A percentile compares a stretch with the other conserved stretches of the same genome.
These are phyloP conservation scores for Notiomystis cincta DNA, from an alignment of 2,113 vertebrate species.

Conservation along the genomic window DNA sequence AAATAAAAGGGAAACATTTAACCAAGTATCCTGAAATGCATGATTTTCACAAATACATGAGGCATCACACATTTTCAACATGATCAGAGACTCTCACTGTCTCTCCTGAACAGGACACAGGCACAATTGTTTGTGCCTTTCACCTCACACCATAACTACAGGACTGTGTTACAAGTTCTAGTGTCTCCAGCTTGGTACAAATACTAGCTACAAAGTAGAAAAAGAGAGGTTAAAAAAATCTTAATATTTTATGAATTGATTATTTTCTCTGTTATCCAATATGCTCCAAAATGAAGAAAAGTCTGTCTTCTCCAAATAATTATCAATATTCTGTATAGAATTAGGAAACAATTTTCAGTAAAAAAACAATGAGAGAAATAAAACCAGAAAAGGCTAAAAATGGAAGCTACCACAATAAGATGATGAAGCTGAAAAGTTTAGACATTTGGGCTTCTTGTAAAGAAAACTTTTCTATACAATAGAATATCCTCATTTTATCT, in stretches of 20 bases:
- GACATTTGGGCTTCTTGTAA: background rate
- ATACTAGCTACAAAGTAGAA: background rate
- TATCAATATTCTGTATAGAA: background rate
- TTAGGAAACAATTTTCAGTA: background rate
- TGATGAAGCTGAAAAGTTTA: background rate
- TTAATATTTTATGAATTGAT: conserved; percentile 24
- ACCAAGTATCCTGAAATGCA: background rate
- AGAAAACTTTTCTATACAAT: background rate
- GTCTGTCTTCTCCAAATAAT: background rate
- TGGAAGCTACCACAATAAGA: background rate
- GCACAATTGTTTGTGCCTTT: background rate
- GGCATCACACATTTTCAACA: background rate
- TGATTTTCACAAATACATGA: background rate
- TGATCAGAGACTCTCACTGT: background rate
- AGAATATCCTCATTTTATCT: background rate
- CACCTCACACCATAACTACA: background rate
- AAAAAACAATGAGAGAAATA: background rate
- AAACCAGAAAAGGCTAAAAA: background rate
- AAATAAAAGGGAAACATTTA: background rate
- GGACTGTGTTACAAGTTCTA: background rate
- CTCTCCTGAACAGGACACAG: background rate
- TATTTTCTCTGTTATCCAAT: background rate
- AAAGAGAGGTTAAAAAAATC: background rate
- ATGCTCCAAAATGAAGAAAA: background rate
- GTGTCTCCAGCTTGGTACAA: conserved; percentile 1